Base-by-base conservation (phyloP, 2,888 invertebrate species). In the Thymelicus lineola region DNA sequence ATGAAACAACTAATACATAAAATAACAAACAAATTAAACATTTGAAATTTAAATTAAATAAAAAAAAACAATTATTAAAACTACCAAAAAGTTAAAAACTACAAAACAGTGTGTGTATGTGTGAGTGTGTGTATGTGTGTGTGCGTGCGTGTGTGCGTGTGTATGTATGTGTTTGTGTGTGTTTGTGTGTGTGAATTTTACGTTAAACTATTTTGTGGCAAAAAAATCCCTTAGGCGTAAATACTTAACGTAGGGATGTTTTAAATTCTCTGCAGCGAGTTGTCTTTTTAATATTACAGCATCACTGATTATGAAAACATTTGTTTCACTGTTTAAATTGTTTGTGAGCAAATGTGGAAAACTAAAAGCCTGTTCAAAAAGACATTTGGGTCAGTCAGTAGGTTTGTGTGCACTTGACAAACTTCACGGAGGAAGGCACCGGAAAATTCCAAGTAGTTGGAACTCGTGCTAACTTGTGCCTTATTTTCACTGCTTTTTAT, bases 401-500 rank as follows among this genome's bases (percentile, higher is more conserved):
- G 59, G 65, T 71, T 62, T 66, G 63, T 72, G 62, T 71, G 71
- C 48, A 60, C 70, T 42, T 42, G 45, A 64, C 58, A 50, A 69
- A 45, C 46, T 61, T 61, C 61, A 61, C 61, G 46, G 46, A 42
- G 61, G 20, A 61, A 28, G 61, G 61, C 71, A 66, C 58, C 65
- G 64, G 63, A 71, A 69, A 73, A 70, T 71, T 59, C 36, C 48
- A 69, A 61, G 66, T 65, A 67, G 71, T 48, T 66, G 35, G 71
- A 72, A 75, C 71, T 74, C 58, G 60, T 61, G 69, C 55, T 71
- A 38, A 73, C 68, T 75, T 65, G 72, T 71, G 75, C 72, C 73
- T 71, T 72, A 66, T 71, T 72, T 73, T 74, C 62, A 70, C 71
- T 69, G 73, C 70, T 76, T 76, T 75, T 75, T 74, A 70, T 71